Conservation (phyloP, 2,888 invertebrate species). For the Pseudolycoriella hygida region DNA sequence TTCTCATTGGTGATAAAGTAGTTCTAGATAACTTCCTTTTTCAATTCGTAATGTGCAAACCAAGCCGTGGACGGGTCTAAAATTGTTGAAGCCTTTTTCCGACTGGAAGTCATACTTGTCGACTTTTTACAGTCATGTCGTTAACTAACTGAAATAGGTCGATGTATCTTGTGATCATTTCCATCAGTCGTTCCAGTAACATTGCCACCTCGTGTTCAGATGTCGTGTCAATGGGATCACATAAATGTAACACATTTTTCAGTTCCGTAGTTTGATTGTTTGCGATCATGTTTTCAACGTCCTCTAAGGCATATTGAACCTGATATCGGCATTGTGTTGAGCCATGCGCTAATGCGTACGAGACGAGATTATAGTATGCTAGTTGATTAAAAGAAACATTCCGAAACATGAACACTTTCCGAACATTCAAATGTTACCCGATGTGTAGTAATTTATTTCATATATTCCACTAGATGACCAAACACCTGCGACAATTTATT, state of each 20-base stretch:
- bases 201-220: not conserved
- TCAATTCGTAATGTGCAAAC: no score
- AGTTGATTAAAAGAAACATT: not conserved
- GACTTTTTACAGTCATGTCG: no score
- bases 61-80: no score
- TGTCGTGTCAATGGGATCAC: not conserved
- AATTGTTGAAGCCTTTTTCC: no score
- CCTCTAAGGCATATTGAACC: not conserved
- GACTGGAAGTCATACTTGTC: no score
- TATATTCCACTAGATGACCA: slow-evolving; percentile 24
- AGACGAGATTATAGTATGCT: not conserved
- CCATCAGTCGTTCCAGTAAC: not conserved
- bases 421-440: no score
- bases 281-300: not conserved
- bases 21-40: no score
- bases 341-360: no score
- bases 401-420: not conserved
- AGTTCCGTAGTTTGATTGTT: not conserved
- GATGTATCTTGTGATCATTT: not conserved
- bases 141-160: no score
- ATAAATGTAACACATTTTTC: not conserved
- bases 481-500: not conserved
- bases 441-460: slow-evolving; percentile 1
- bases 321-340: not conserved
- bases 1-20: no score